Percentiles rank a stretch among this genome's conserved stretches.
phyloP scores from a whole-genome alignment of 2,113 vertebrate species.

The Aptenodytes forsteri region DNA sequence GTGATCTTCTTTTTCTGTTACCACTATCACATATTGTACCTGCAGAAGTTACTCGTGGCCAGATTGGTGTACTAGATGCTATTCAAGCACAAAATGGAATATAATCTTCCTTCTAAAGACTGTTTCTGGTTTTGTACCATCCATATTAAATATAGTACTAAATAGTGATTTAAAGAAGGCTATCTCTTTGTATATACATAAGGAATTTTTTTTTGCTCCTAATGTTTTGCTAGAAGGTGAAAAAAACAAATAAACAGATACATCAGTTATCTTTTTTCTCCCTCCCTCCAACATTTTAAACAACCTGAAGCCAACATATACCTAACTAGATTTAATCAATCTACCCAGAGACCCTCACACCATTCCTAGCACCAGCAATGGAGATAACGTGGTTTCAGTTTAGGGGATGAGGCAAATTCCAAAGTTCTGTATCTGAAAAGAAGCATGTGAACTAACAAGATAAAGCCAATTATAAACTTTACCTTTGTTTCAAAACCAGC shows the following conservation, averaged over 20 bases:
- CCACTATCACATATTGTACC: not conserved
- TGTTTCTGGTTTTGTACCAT: not conserved
- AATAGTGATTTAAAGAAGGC: not conserved
- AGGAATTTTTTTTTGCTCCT: not conserved
- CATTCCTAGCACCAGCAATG: rapidly evolving
- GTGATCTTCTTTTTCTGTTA: not conserved
- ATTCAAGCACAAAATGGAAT: not conserved
- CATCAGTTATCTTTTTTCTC: not conserved
- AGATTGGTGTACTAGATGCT: not conserved
- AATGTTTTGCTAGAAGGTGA: not conserved
- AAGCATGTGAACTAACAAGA: not conserved
- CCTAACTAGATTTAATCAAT: not conserved
- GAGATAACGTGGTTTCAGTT: not conserved
- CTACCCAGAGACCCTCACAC: not conserved
- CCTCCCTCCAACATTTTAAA: not conserved
- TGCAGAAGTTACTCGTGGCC: not conserved
- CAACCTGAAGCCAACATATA: not conserved
- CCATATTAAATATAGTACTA: not conserved
- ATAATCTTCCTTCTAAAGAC: not conserved
- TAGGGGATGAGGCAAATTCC: not conserved
- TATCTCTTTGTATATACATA: not conserved
- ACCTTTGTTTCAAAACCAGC: not conserved
- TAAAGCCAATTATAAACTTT: not conserved
- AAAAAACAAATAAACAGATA: not conserved
- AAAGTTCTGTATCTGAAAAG: not conserved